These are phyloP conservation scores for Callipepla californica DNA, from an alignment of 2,113 vertebrate genomes.

Conservation along the genomic window DNA sequence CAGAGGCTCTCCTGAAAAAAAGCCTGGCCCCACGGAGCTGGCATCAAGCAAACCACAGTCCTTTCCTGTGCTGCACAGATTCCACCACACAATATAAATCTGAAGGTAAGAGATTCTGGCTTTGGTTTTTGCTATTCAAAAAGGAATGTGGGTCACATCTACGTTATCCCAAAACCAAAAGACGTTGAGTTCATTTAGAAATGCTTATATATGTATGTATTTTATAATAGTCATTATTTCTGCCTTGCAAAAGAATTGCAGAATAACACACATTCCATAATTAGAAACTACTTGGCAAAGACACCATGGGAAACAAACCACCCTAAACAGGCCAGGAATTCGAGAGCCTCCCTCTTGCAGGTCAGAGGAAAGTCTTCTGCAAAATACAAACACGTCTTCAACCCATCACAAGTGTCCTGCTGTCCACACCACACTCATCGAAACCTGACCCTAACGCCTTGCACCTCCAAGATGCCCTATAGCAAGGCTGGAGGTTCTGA, in stretches of 20 bases:
- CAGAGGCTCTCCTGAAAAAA: not conserved
- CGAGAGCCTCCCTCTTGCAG: constrained; percentile 27
- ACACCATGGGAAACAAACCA: constrained; percentile 61
- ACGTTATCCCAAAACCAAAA: not conserved
- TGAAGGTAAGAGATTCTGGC: not conserved
- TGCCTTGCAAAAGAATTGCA: constrained; percentile 28
- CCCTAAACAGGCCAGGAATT: constrained; percentile 52
- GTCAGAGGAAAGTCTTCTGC: constrained; percentile 15
- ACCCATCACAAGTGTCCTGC: not conserved
- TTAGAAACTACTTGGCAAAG: constrained; percentile 68
- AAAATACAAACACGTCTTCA: constrained; percentile 37
- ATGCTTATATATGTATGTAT: not conserved
- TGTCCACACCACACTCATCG: not conserved
- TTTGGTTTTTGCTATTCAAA: not conserved
- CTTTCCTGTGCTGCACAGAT: not conserved
- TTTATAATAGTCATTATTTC: not conserved
- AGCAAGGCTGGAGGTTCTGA: not conserved
- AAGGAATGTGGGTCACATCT: not conserved
- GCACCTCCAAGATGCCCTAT: not conserved
- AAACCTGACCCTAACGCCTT: not conserved
- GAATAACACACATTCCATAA: constrained; percentile 52
- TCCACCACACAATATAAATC: not conserved
- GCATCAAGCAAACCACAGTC: not conserved
- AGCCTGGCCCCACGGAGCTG: not conserved
- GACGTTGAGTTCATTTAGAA: not conserved